Conservation (phyloP, 2,113 vertebrate genomes). For the Coptodon rendalli region DNA sequence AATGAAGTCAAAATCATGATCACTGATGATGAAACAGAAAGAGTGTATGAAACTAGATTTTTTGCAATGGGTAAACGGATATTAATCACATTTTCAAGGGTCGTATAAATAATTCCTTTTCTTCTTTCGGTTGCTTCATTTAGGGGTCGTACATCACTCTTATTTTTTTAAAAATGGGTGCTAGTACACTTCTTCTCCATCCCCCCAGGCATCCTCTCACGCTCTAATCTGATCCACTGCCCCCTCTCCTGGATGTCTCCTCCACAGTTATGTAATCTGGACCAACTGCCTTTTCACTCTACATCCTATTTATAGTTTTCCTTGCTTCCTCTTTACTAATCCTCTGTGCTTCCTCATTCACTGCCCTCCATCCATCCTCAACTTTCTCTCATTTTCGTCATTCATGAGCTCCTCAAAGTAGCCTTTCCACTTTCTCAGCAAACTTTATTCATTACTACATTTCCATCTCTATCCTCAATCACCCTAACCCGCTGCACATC, state of each 20-base stretch:
- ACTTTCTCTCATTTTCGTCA: not conserved
- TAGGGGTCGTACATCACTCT: not conserved
- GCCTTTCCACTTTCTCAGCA: not conserved
- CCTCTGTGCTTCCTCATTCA: not conserved
- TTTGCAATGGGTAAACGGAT: not conserved
- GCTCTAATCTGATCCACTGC: not conserved
- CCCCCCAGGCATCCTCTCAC: not conserved
- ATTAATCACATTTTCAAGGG: not conserved
- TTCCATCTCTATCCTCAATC: not conserved
- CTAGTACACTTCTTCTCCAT: not conserved
- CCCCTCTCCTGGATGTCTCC: not conserved
- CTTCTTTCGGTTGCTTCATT: not conserved
- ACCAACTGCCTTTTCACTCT: not conserved
- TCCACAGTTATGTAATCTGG: not conserved
- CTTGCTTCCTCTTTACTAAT: not conserved
- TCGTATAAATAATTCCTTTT: not conserved
- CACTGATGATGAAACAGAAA: not conserved
- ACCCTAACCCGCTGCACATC: not conserved
- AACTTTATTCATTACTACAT: not conserved
- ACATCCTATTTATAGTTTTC: not conserved
- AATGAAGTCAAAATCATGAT: not conserved
- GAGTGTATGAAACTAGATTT: not conserved
- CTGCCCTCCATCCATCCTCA: not conserved
- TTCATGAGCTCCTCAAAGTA: not conserved
- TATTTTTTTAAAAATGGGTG: not conserved